Evolutionary conservation across 2,888 invertebrate species (phyloP), one percentile per base, ranked within the genome.

Genomic region (Cerceris rybyensis): DNA sequence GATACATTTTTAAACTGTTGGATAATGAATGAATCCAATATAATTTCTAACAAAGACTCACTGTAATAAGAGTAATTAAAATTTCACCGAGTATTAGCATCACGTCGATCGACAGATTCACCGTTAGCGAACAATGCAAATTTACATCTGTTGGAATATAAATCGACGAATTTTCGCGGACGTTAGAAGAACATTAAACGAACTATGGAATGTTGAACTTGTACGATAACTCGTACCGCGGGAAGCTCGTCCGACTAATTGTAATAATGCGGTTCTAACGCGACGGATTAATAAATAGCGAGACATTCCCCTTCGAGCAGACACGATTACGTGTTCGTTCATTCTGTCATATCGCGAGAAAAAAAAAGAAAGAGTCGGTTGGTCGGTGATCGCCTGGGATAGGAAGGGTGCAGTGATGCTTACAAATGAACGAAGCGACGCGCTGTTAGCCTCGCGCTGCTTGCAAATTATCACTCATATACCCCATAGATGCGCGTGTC

Each of bases 381-480:
- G 8, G 59, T n/a, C n/a, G 8, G 28, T 14, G 57, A 17, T 17
- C 13, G 67, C 49, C 14, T 57, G 16, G 46, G 49, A 55, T 46
- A 61, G 28, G 41, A 54, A 46, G 58, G 68, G 54, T 54, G 61
- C 58, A 43, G 28, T 8, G 69, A 69, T 66, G 64, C 61, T 67
- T 68, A 73, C 39, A 72, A 67, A 72, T 72, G 72, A 76, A 76
- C 72, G 52, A 68, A 68, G 43, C 67, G 68, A 63, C 72, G 72
- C 58, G 67, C 63, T 57, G 72, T 76, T 63, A 68, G 72, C 52
- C 63, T 72, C 75, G 64, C 70, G 63, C 46, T 57, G 72, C 80
- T 81, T 72, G 72, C 81, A 80, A 81, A 81, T 81, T 80, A 81
- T 81, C 81, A 68, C 69, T 57, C 59, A 52, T 73, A 73, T 49